These are phyloP conservation scores for Morelia viridis DNA, from an alignment of 2,797 vertebrate genomes.

Conservation along the genomic window DNA sequence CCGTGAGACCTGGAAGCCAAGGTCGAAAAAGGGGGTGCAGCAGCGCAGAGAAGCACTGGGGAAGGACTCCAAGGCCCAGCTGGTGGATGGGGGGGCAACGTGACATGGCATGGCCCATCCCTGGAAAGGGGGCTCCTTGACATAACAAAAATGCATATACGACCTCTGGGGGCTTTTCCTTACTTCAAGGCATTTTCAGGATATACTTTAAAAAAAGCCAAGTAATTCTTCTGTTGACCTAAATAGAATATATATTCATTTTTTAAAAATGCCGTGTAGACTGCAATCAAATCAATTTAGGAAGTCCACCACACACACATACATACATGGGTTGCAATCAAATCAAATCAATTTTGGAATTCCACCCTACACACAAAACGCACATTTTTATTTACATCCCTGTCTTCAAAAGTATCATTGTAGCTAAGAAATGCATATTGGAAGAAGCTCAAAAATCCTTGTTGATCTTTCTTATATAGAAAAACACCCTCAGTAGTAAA, in stretches of 20 bases:
- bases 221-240: neutral
- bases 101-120: neutral
- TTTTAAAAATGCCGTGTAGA: neutral
- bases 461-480: neutral
- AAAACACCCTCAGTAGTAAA: neutral
- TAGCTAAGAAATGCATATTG: neutral
- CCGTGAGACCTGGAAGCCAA: constrained; percentile 46
- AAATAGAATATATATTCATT: neutral
- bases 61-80: neutral
- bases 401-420: neutral
- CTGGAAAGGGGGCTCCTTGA: neutral
- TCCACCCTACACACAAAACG: neutral
- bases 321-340: too few relatives aligned
- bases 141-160: too few relatives aligned
- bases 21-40: constrained; percentile 42
- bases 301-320: neutral
- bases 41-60: neutral
- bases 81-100: too few relatives aligned
- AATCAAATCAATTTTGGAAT: neutral
- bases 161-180: neutral
- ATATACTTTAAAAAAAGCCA: neutral
- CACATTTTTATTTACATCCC: neutral
- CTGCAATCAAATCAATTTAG: neutral
- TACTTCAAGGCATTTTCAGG: too few relatives aligned
- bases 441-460: neutral